A percentile compares a stretch with the other conserved stretches of the same genome.
Evolutionary conservation across 2,888 invertebrate species (phyloP).

Genomic region (Andrena bucephala): DNA sequence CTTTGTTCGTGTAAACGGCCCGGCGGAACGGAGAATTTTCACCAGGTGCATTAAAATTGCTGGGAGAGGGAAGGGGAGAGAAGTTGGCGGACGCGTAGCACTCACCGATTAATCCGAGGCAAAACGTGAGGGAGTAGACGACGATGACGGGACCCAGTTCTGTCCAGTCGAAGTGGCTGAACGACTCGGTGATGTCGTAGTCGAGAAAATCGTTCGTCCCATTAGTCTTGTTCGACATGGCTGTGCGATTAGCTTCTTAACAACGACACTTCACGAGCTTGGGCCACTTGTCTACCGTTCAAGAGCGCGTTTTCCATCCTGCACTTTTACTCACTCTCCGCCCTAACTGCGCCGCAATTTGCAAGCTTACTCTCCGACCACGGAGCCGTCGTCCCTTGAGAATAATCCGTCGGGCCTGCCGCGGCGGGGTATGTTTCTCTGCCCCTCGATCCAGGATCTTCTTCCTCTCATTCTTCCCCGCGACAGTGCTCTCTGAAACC

Average conservation of each 20-base stretch:
- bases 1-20: not conserved
- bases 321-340: not conserved
- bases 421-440: not conserved
- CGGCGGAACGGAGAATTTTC: not conserved
- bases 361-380: not conserved
- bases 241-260: constrained; percentile 41
- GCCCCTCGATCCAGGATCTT: not conserved
- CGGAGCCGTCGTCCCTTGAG: not conserved
- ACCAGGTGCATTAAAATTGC: not conserved
- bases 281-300: constrained; percentile 32
- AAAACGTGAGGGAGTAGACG: constrained; percentile 87
- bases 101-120: constrained; percentile 88
- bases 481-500: not conserved
- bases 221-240: constrained; percentile 73
- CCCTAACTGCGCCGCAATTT: constrained; percentile 4
- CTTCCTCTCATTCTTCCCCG: constrained; percentile 26
- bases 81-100: not conserved
- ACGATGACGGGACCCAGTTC: constrained; percentile 87
- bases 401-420: not conserved
- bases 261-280: constrained; percentile 34
- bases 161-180: constrained; percentile 85
- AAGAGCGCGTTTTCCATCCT: constrained; percentile 35
- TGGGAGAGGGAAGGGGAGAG: not conserved
- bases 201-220: constrained; percentile 79
- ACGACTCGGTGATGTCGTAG: constrained; percentile 86